phyloP scores from a whole-genome alignment of 53 echinoderm and acorn worm genomes.

The Antedon mediterranea region DNA sequence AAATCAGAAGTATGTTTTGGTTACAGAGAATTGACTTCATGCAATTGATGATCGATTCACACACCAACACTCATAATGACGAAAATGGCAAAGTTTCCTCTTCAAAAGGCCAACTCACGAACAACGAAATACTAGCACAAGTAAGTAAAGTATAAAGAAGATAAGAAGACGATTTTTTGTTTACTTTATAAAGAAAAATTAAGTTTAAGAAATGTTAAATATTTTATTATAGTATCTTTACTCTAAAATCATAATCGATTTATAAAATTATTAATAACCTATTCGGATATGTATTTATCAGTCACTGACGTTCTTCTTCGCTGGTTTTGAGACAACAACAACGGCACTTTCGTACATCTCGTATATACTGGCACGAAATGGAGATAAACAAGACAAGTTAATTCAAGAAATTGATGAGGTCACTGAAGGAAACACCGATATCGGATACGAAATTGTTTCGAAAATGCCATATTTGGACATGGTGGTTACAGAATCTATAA shows the following conservation, averaged over 20 bases:
- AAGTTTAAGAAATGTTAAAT: no score
- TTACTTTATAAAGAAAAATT: no score
- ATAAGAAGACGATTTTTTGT: no score
- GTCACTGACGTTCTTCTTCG: constrained; percentile 18
- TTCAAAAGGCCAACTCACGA: constrained; percentile 4
- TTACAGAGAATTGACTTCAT: constrained; percentile 49
- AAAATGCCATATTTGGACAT: constrained; percentile 21
- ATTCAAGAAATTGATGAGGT: constrained; percentile 25
- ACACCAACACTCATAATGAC: neutral
- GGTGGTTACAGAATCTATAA: constrained; percentile 22
- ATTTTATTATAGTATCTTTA: no score
- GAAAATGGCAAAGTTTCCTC: neutral
- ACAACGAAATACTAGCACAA: constrained; percentile 32
- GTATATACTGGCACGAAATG: constrained; percentile 16
- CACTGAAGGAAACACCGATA: constrained; percentile 3
- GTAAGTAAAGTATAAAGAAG: no score
- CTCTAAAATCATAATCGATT: no score
- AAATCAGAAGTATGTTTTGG: no score
- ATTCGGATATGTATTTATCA: no score
- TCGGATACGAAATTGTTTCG: neutral
- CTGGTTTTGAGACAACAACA: constrained; percentile 20
- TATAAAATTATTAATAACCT: no score
- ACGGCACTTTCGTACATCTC: constrained; percentile 6
- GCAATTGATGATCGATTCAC: constrained; percentile 46
- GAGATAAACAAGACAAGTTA: constrained; percentile 27